Percentiles rank a stretch among this genome's conserved stretches.
Evolutionary conservation across 2,888 invertebrate species (phyloP).

Genomic region (Amiota communis): DNA sequence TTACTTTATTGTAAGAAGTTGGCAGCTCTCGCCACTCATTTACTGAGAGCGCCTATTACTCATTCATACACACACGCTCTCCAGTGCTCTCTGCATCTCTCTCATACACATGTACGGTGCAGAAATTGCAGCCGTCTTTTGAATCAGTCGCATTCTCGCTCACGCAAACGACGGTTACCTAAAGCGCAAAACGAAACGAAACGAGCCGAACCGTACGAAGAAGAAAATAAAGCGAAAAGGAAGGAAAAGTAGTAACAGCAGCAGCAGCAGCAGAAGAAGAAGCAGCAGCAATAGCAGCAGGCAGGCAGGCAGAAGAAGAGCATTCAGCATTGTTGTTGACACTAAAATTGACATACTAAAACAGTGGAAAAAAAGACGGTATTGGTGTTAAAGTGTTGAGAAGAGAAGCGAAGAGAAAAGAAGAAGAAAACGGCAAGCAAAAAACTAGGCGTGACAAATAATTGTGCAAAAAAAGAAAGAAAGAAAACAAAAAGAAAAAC

Average conservation of each 20-base stretch:
- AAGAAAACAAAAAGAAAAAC: conserved; percentile 42
- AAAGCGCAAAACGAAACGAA: conserved; percentile 46
- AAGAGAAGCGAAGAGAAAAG: conserved; percentile 33
- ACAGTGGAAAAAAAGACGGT: conserved; percentile 36
- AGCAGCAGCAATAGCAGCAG: conserved; percentile 42
- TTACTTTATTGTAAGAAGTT: conserved; percentile 43
- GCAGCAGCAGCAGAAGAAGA: conserved; percentile 35
- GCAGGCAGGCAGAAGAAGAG: conserved; percentile 47
- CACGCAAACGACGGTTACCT: conserved; percentile 49
- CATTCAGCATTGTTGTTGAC: conserved; percentile 52
- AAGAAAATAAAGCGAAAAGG: not conserved
- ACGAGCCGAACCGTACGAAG: not conserved
- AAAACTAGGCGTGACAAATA: conserved; percentile 54
- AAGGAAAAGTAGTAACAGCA: conserved; percentile 17
- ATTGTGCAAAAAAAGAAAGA: conserved; percentile 47
- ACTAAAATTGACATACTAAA: conserved; percentile 45
- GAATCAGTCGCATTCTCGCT: conserved; percentile 57
- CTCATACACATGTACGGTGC: conserved; percentile 49
- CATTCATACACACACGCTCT: conserved; percentile 51
- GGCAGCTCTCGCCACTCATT: conserved; percentile 45
- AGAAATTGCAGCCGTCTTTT: conserved; percentile 37
- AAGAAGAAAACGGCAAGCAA: conserved; percentile 49
- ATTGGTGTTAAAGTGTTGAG: conserved; percentile 43
- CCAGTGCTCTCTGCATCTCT: conserved; percentile 38
- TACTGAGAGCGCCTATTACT: conserved; percentile 50